Evolutionary conservation across 1,140 invertebrate genomes (phyloP).

Genomic region (Belonocnema kinseyi): DNA sequence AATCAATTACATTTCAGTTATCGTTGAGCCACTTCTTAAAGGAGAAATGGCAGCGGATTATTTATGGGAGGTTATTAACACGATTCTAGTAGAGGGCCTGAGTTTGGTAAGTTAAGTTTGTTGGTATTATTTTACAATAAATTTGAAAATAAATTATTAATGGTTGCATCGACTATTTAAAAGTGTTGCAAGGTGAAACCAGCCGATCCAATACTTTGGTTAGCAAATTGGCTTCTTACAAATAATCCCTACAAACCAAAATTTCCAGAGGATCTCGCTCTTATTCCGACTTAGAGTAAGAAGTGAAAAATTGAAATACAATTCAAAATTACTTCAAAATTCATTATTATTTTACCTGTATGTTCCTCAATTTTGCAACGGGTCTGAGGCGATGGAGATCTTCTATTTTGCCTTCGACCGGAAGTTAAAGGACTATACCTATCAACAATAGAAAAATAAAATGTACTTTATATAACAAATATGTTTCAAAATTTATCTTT

Average conservation of each 20-base stretch:
- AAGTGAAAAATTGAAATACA: background rate
- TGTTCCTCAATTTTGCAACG: constrained; percentile 37
- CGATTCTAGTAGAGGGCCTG: constrained; percentile 81
- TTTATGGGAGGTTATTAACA: constrained; percentile 80
- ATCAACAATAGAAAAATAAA: constrained; percentile 37
- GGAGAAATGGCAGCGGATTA: constrained; percentile 80
- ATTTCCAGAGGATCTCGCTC: constrained; percentile 63
- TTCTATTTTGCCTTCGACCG: constrained; percentile 37
- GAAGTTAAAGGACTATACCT: constrained; percentile 55
- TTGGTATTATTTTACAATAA: background rate
- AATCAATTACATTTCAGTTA: constrained; percentile 71
- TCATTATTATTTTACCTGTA: constrained; percentile 49
- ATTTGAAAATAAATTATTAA: background rate
- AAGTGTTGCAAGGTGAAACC: constrained; percentile 81
- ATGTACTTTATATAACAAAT: background rate
- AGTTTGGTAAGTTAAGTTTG: constrained; percentile 75
- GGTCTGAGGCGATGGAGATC: constrained; percentile 37
- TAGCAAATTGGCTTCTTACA: constrained; percentile 85
- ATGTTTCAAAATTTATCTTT: background rate
- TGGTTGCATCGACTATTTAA: constrained; percentile 12
- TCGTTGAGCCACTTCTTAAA: constrained; percentile 78
- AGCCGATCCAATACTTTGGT: constrained; percentile 84
- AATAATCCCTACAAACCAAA: constrained; percentile 87
- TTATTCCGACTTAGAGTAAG: constrained; percentile 59
- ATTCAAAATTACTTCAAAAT: background rate